Evolutionary conservation across 1,140 invertebrate genomes (phyloP).

Genomic region (Coenobita brevimanus): DNA sequence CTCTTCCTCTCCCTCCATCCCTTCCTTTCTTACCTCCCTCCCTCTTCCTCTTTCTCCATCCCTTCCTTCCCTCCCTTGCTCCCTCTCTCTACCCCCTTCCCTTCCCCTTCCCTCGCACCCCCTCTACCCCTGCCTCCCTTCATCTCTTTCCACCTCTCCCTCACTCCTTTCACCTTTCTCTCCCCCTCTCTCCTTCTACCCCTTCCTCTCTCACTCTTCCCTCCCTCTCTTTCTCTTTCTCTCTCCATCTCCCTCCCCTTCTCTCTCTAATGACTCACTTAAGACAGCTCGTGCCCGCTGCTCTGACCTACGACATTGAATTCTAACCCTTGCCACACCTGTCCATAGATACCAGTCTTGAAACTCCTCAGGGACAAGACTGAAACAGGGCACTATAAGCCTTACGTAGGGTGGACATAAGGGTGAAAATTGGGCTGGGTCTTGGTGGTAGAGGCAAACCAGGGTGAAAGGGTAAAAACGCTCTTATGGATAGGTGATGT

Average conservation of each 20-base stretch:
- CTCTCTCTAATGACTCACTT: constrained; percentile 39
- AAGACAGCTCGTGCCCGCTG: constrained; percentile 46
- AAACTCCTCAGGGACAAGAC: not conserved
- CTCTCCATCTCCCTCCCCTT: not conserved
- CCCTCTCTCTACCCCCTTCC: not conserved
- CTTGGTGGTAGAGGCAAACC: too few relatives aligned
- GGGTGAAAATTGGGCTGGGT: too few relatives aligned
- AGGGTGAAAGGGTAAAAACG: not conserved
- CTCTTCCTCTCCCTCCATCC: too few relatives aligned
- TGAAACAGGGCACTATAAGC: too few relatives aligned
- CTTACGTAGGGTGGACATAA: too few relatives aligned
- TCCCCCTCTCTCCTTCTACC: too few relatives aligned
- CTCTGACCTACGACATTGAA: not conserved
- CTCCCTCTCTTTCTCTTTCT: constrained; percentile 8
- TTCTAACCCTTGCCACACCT: not conserved
- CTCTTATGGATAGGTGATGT: not conserved
- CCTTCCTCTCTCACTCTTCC: not conserved
- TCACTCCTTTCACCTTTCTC: not conserved
- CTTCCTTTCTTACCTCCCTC: too few relatives aligned
- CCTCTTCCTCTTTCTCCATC: too few relatives aligned
- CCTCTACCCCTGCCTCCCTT: not conserved
- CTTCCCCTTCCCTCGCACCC: too few relatives aligned
- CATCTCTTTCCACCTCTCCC: not conserved
- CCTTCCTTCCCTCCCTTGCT: not conserved
- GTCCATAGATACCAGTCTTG: not conserved